Percentiles rank a stretch among this genome's conserved stretches.
Evolutionary conservation across 2,797 vertebrate species (phyloP).

Genomic region (Phoeniculus purpureus): DNA sequence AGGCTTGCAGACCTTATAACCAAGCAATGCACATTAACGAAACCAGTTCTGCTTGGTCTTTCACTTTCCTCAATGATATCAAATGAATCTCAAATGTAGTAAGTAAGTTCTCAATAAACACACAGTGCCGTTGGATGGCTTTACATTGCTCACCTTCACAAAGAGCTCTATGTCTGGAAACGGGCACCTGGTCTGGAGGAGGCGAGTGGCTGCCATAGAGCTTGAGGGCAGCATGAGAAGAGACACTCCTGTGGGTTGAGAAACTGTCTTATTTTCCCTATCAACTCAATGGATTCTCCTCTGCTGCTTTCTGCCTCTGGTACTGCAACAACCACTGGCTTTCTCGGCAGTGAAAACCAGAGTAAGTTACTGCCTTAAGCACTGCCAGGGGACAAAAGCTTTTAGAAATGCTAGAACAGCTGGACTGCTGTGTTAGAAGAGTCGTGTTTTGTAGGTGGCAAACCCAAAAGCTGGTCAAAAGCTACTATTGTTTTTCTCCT

Average conservation of each 20-base stretch:
- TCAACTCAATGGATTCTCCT: neutral
- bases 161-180: slow-evolving; percentile 78
- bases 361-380: neutral
- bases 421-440: neutral
- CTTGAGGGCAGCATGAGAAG: neutral
- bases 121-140: neutral
- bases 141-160: slow-evolving; percentile 75
- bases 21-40: neutral
- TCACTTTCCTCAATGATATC: neutral
- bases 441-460: neutral
- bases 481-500: neutral
- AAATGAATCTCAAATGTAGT: neutral
- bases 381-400: neutral
- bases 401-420: neutral
- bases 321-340: neutral
- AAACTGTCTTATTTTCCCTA: neutral
- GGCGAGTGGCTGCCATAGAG: slow-evolving; percentile 76
- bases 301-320: neutral
- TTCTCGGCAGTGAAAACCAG: neutral
- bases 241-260: neutral
- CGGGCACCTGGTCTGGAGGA: slow-evolving; percentile 42
- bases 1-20: neutral
- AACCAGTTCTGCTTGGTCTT: slow-evolving; percentile 7
- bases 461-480: slow-evolving; percentile 8
- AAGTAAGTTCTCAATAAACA: neutral